Evolutionary conservation across 2,113 vertebrate species (phyloP).

Genomic region (Podiceps cristatus): DNA sequence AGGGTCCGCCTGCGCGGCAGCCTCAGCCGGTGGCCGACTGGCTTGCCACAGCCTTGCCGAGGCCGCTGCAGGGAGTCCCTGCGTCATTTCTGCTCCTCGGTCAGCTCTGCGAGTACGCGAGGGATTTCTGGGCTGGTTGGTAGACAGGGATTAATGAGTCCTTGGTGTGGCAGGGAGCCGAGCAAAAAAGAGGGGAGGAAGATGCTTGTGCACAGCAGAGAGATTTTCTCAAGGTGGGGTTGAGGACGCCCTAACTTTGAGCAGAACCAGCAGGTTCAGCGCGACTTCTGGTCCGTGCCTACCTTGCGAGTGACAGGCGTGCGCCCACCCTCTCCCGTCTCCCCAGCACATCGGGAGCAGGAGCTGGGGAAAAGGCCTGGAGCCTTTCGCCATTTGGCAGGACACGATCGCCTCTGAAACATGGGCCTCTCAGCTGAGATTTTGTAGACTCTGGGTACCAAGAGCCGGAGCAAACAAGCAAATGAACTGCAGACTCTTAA

Average conservation of each 20-base stretch:
- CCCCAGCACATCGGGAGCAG: neutral
- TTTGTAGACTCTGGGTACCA: neutral
- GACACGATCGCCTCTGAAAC: neutral
- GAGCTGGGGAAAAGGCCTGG: neutral
- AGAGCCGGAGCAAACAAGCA: neutral
- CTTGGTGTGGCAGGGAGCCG: neutral
- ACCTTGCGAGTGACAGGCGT: fast-evolving
- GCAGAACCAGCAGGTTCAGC: neutral
- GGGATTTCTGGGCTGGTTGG: neutral
- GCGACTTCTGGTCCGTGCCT: neutral
- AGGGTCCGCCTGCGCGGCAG: fast-evolving
- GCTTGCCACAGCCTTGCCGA: neutral
- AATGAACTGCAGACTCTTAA: neutral
- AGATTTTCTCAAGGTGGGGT: neutral
- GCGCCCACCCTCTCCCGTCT: neutral
- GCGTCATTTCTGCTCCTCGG: neutral
- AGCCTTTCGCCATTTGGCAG: neutral
- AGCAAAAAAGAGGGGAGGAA: neutral
- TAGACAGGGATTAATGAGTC: neutral
- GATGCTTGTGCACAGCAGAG: neutral
- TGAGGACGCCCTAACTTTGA: fast-evolving
- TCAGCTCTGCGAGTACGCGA: neutral
- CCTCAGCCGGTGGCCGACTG: neutral
- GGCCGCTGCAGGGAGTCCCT: fast-evolving
- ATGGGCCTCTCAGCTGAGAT: neutral